Evolutionary conservation across 2,113 vertebrate genomes (phyloP).

Genomic region (Rhinopomastus cyanomelas): DNA sequence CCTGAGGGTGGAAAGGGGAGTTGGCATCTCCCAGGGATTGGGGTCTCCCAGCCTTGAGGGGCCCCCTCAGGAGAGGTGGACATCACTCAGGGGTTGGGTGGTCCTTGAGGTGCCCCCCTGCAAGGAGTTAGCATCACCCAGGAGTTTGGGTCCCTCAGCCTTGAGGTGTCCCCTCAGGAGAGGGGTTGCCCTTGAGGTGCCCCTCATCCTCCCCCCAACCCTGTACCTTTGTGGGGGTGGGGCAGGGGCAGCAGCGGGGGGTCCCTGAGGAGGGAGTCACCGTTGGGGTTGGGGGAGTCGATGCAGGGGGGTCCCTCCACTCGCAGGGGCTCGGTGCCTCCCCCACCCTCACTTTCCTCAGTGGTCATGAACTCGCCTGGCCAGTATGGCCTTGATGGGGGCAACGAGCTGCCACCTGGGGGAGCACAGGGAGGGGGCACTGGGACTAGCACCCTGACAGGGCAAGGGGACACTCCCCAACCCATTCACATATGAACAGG

Average conservation of each 20-base stretch:
- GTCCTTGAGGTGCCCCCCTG: neutral
- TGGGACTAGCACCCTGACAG: neutral
- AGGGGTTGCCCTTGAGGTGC: no score
- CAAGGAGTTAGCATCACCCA: no score
- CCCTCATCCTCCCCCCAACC: neutral
- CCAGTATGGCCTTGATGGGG: constrained; percentile 74
- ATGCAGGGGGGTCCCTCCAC: constrained; percentile 57
- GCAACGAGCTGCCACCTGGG: constrained; percentile 65
- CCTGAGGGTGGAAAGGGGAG: neutral
- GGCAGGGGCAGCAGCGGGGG: constrained; percentile 68
- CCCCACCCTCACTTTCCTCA: constrained; percentile 67
- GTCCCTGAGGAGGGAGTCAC: constrained; percentile 65
- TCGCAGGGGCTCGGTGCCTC: constrained; percentile 45
- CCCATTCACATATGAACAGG: no score
- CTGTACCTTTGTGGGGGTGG: constrained; percentile 85
- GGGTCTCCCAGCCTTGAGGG: neutral
- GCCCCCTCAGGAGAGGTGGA: neutral
- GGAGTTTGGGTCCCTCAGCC: no score
- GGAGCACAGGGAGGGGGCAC: neutral
- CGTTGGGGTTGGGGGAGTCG: constrained; percentile 61
- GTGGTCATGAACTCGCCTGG: constrained; percentile 76
- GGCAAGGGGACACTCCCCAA: neutral
- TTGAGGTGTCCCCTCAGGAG: no score
- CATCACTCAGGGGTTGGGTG: no score
- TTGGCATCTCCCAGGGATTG: neutral